phyloP scores from a whole-genome alignment of 2,113 vertebrate genomes.

The Cololabis saira region DNA sequence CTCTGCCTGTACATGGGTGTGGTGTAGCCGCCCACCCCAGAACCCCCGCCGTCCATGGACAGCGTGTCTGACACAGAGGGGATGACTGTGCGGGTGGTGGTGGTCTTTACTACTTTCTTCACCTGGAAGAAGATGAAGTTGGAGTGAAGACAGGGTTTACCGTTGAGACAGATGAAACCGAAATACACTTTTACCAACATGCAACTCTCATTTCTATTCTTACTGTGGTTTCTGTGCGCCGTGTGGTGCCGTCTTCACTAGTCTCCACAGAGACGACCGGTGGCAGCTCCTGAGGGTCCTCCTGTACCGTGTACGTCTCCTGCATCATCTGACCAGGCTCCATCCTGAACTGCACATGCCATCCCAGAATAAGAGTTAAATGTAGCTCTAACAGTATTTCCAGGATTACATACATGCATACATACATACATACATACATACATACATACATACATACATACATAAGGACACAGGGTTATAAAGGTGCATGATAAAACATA shows the following conservation, averaged over 20 bases:
- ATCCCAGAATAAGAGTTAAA: conserved; percentile 4
- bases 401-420: too few species aligned
- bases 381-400: background rate
- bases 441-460: too few species aligned
- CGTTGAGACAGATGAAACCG: too few species aligned
- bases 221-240: conserved; percentile 93
- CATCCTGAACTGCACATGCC: conserved; percentile 84
- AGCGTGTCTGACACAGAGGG: conserved; percentile 83
- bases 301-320: conserved; percentile 88
- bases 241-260: conserved; percentile 89
- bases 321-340: conserved; percentile 91
- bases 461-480: too few species aligned
- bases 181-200: background rate
- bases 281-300: conserved; percentile 86
- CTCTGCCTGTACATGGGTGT: conserved; percentile 86
- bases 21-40: conserved; percentile 79
- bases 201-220: background rate
- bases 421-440: too few species aligned
- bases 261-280: conserved; percentile 90
- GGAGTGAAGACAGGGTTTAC: too few species aligned
- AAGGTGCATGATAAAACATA: too few species aligned
- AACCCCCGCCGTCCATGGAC: conserved; percentile 84
- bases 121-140: conserved; percentile 77
- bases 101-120: conserved; percentile 93
- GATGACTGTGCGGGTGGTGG: conserved; percentile 89